Conservation (phyloP, 2,113 vertebrate species). For the Myiopsitta monachus region DNA sequence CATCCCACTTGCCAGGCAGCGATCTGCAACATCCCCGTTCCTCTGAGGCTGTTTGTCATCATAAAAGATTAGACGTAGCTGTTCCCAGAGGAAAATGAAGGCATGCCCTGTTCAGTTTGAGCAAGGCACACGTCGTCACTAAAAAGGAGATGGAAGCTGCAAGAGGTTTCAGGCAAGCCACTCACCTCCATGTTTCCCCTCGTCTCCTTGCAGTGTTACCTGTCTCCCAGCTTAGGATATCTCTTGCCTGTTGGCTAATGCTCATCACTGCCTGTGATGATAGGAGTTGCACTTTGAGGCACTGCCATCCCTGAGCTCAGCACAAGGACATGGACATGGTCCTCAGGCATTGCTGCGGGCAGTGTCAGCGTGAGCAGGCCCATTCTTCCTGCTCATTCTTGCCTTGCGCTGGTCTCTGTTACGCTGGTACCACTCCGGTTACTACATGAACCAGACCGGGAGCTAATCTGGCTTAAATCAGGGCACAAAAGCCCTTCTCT, state of each 20-base stretch:
- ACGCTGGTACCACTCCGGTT: not conserved
- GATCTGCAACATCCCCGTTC: not conserved
- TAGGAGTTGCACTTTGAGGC: not conserved
- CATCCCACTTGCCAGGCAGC: not conserved
- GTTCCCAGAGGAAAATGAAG: not conserved
- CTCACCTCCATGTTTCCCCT: not conserved
- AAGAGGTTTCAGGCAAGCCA: not conserved
- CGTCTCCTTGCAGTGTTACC: not conserved
- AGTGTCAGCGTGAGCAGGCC: not conserved
- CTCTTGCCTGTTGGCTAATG: not conserved
- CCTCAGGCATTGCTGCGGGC: not conserved
- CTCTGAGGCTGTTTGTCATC: not conserved
- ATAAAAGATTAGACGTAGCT: fast-evolving
- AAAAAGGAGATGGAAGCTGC: not conserved
- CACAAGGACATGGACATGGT: not conserved
- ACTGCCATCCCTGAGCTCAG: not conserved
- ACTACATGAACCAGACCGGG: not conserved
- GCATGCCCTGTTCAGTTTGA: not conserved
- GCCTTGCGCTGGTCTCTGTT: not conserved
- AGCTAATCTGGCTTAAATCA: constrained; percentile 4
- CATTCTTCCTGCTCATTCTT: not conserved
- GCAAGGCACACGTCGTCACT: not conserved
- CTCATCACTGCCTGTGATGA: not conserved
- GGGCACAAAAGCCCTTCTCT: not conserved
- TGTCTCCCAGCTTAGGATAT: not conserved